Conservation (phyloP, 2,797 vertebrate species). For the Leuciscus waleckii region DNA sequence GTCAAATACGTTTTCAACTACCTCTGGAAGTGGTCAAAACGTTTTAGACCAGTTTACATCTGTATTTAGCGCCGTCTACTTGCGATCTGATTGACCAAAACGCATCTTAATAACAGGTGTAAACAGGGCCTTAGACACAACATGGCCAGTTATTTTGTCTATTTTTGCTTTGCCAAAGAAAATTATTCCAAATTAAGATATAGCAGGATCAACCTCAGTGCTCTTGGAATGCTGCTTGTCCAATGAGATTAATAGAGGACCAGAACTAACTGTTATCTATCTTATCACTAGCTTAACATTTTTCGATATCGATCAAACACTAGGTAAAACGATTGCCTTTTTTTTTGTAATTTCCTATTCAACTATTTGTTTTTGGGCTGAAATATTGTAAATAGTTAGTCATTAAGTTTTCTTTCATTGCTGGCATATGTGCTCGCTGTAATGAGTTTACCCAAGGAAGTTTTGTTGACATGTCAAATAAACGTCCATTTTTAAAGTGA, state of each 20-base stretch:
- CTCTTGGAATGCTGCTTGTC: not conserved
- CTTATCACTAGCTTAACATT: not conserved
- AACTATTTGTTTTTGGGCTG: constrained; percentile 30
- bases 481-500: constrained; percentile 70
- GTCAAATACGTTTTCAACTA: too few relatives aligned
- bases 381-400: constrained; percentile 24
- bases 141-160: not conserved
- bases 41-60: too few relatives aligned
- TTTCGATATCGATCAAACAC: not conserved
- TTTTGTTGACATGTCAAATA: constrained; percentile 67
- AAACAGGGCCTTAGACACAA: not conserved
- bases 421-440: constrained; percentile 63
- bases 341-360: not conserved
- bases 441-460: constrained; percentile 73
- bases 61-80: too few relatives aligned
- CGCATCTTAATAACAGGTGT: too few relatives aligned
- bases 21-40: too few relatives aligned
- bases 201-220: not conserved
- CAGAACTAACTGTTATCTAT: not conserved
- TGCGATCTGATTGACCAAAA: too few relatives aligned
- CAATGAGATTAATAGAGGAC: not conserved
- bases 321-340: not conserved
- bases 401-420: constrained; percentile 51
- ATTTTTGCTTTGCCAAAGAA: not conserved
- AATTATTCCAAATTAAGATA: not conserved